A percentile compares a stretch with the other conserved stretches of the same genome.
Evolutionary conservation across 2,113 vertebrate genomes (phyloP).

Genomic region (Thinocorus orbignyianus): DNA sequence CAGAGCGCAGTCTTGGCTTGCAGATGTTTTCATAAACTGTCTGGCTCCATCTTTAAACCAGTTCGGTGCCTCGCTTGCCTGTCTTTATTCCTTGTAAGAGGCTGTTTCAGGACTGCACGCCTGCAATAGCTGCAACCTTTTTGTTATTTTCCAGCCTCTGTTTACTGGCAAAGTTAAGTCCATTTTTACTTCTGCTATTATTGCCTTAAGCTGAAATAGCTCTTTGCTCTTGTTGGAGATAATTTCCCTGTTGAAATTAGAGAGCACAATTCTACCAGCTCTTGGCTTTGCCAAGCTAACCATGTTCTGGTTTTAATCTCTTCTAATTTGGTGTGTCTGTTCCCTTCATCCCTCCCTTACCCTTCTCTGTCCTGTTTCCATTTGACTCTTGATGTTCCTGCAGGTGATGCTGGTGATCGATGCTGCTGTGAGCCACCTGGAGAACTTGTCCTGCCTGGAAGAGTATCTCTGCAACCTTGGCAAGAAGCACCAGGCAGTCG

Average conservation of each 20-base stretch:
- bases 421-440: conserved; percentile 88
- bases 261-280: background rate
- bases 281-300: background rate
- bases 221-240: background rate
- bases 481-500: conserved; percentile 88
- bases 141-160: conserved; percentile 13
- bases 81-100: background rate
- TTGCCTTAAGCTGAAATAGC: conserved; percentile 11
- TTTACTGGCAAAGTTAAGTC: background rate
- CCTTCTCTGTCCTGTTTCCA: background rate
- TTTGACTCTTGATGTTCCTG: background rate
- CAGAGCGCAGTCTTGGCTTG: background rate
- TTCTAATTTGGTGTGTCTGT: background rate
- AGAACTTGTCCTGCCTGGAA: conserved; percentile 87
- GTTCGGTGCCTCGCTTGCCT: background rate
- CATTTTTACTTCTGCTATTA: background rate
- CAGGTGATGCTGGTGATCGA: conserved; percentile 97
- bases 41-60: background rate
- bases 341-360: background rate
- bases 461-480: conserved; percentile 89
- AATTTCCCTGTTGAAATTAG: conserved; percentile 21
- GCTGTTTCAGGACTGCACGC: background rate
- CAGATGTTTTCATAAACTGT: background rate
- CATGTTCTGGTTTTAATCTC: background rate
- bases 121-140: background rate